Conservation (phyloP, 2,888 invertebrate species). For the Fragum fragum region DNA sequence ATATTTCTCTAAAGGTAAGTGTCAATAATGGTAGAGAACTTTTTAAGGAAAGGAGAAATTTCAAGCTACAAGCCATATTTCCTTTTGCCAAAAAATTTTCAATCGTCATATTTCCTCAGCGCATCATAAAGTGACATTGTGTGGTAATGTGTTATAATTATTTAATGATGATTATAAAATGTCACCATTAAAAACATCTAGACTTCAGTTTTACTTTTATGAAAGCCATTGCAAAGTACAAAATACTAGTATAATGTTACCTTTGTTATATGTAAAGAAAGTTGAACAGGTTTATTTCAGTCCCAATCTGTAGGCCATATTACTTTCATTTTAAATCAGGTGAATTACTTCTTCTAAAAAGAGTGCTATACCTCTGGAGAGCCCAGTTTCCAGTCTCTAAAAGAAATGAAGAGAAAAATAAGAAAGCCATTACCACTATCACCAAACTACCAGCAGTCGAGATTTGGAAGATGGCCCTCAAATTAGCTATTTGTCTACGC, state of each 20-base stretch:
- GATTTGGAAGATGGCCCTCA: neutral
- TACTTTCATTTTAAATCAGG: too few relatives aligned
- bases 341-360: neutral
- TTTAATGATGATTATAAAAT: too few relatives aligned
- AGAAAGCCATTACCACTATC: neutral
- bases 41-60: neutral
- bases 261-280: too few relatives aligned
- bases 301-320: too few relatives aligned
- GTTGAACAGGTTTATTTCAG: too few relatives aligned
- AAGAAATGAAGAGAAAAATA: neutral
- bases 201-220: too few relatives aligned
- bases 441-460: neutral
- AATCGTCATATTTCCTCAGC: neutral
- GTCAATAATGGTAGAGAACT: neutral
- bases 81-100: neutral
- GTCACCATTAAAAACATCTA: too few relatives aligned
- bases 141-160: too few relatives aligned
- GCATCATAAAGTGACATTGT: too few relatives aligned
- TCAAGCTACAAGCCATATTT: neutral
- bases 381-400: neutral
- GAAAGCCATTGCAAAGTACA: too few relatives aligned
- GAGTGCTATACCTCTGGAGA: neutral
- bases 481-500: neutral
- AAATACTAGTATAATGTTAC: too few relatives aligned
- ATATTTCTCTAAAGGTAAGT: too few relatives aligned